Conservation (phyloP, 2,113 vertebrate genomes). For the Polypterus bichir region DNA sequence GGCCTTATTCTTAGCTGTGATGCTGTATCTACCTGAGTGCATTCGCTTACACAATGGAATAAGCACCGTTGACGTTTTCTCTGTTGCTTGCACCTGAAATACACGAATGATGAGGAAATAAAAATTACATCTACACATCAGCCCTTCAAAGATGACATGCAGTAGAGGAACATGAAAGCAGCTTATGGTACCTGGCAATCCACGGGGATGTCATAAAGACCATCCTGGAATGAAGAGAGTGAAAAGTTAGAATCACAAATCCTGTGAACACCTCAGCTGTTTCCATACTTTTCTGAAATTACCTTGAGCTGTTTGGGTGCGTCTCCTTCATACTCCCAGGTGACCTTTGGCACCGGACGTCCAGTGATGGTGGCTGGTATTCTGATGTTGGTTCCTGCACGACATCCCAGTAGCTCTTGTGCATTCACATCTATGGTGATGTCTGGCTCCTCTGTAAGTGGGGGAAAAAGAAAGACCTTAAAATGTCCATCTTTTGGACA, state of each 20-base stretch:
- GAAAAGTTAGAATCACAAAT: not conserved
- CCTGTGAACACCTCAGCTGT: too few relatives aligned
- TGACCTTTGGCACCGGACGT: constrained; percentile 74
- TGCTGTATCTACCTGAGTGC: constrained; percentile 79
- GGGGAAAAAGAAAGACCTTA: constrained; percentile 11
- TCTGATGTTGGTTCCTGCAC: constrained; percentile 68
- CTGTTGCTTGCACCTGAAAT: constrained; percentile 63
- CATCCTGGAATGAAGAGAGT: constrained; percentile 52
- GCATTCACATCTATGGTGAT: constrained; percentile 69
- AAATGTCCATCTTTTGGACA: not conserved
- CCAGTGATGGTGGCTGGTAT: constrained; percentile 74
- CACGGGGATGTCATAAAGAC: constrained; percentile 72
- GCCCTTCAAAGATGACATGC: constrained; percentile 1
- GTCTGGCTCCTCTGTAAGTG: constrained; percentile 67
- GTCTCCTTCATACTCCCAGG: constrained; percentile 86
- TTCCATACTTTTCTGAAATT: not conserved
- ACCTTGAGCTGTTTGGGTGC: constrained; percentile 75
- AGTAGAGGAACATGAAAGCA: too few relatives aligned
- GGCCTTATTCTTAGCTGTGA: constrained; percentile 84
- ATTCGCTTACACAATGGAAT: constrained; percentile 71
- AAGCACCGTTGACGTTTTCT: constrained; percentile 61
- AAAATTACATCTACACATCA: constrained; percentile 5
- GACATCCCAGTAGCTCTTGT: constrained; percentile 66
- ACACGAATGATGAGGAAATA: constrained; percentile 6
- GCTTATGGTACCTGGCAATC: constrained; percentile 69